Percentiles rank a stretch among this genome's conserved stretches.
Conservation (phyloP, 2,797 vertebrate species). For the Danio aesculapii region DNA sequence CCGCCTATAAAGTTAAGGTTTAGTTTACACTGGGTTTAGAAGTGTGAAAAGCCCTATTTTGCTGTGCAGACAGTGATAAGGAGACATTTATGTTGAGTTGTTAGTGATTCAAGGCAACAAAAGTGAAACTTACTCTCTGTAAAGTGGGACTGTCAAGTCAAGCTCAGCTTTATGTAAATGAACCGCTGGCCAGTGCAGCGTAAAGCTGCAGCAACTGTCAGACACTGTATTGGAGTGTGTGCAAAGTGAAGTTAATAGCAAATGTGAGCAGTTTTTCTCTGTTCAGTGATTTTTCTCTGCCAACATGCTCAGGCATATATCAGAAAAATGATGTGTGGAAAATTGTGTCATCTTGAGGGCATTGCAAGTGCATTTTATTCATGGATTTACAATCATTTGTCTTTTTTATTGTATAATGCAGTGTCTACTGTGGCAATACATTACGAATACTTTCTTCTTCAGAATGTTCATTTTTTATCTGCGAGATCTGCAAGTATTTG, state of each 20-base stretch:
- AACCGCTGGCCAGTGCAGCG: background rate
- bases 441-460: background rate
- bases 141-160: background rate
- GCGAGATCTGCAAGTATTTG: background rate
- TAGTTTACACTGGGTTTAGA: too few species aligned
- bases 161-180: background rate
- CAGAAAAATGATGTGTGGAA: background rate
- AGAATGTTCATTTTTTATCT: background rate
- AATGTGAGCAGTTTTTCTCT: constrained; percentile 3
- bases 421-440: background rate
- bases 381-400: constrained; percentile 2
- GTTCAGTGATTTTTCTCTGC: constrained; percentile 2
- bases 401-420: background rate
- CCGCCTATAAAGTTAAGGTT: too few species aligned
- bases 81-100: background rate
- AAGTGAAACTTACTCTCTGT: background rate
- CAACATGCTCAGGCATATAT: constrained; percentile 9
- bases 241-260: background rate
- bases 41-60: too few species aligned
- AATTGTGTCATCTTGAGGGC: background rate
- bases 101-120: background rate
- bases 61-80: background rate
- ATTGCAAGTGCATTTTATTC: background rate
- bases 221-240: background rate
- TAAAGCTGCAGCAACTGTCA: constrained; percentile 16